A percentile compares a stretch with the other conserved stretches of the same genome.
These are phyloP conservation scores for Drosophila acutilabella DNA, from an alignment of 2,888 invertebrate genomes.

Conservation along the genomic window DNA sequence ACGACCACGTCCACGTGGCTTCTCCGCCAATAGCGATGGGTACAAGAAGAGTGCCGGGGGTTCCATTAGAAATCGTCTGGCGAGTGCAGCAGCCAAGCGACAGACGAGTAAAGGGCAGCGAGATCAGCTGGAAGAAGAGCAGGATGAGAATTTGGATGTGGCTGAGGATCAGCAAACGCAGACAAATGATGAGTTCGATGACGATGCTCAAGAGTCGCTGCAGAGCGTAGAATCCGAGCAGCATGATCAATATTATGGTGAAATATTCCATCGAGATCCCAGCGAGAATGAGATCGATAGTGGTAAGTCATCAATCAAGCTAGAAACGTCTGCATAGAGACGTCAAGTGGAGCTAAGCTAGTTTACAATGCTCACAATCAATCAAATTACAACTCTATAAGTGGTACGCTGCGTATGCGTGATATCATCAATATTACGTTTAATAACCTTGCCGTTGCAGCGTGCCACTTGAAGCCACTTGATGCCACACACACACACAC, in stretches of 20 bases:
- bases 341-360: constrained; percentile 10
- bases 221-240: constrained; percentile 91
- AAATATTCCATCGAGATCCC: constrained; percentile 84
- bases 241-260: constrained; percentile 88
- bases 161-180: constrained; percentile 52
- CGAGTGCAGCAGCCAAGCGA: constrained; percentile 51
- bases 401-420: constrained; percentile 10
- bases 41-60: constrained; percentile 60
- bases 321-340: constrained; percentile 1
- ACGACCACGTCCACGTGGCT: constrained; percentile 76
- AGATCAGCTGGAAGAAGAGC: constrained; percentile 48
- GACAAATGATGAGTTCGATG: constrained; percentile 68
- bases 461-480: constrained; percentile 16
- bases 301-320: constrained; percentile 77
- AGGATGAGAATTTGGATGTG: constrained; percentile 31
- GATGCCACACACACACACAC: constrained; percentile 25
- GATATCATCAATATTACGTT: constrained; percentile 37
- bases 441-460: constrained; percentile 40
- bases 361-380: constrained; percentile 26
- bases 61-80: constrained; percentile 64
- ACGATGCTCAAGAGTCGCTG: constrained; percentile 83
- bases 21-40: constrained; percentile 58
- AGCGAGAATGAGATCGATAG: constrained; percentile 83
- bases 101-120: constrained; percentile 17
- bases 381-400: constrained; percentile 35